Conservation (phyloP, 2,113 vertebrate species). For the Myotis lucifugus region DNA sequence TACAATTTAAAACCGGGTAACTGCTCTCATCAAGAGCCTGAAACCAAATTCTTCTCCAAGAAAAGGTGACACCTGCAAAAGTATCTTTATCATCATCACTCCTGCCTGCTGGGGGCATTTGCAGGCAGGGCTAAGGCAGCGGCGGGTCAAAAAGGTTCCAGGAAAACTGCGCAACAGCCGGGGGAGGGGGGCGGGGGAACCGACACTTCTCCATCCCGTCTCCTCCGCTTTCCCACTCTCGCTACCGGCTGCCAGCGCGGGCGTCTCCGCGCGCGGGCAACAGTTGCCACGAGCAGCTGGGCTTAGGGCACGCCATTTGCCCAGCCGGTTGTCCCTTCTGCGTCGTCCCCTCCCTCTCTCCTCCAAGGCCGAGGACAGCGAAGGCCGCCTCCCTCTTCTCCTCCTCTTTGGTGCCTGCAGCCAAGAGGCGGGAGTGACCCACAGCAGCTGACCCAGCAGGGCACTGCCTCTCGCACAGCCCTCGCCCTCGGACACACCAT, state of each 20-base stretch:
- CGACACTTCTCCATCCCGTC: neutral
- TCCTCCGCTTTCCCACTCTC: neutral
- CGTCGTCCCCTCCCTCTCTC: neutral
- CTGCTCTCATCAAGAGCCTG: neutral
- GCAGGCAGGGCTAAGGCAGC: neutral
- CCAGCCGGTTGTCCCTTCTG: neutral
- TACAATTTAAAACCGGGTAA: neutral
- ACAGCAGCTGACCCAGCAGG: slow-evolving; percentile 74
- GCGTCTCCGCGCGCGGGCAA: neutral
- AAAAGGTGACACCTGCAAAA: neutral
- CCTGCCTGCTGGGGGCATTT: neutral
- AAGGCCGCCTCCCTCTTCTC: slow-evolving; percentile 66
- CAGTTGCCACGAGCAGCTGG: neutral
- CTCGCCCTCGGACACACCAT: slow-evolving; percentile 72
- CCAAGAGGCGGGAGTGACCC: slow-evolving; percentile 80
- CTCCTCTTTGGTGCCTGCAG: slow-evolving; percentile 71
- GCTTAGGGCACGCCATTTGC: neutral
- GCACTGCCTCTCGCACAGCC: slow-evolving; percentile 71
- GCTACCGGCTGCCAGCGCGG: accelerated
- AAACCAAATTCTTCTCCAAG: neutral
- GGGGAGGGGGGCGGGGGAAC: neutral
- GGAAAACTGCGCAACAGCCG: slow-evolving; percentile 48
- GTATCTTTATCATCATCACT: neutral
- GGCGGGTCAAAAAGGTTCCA: neutral
- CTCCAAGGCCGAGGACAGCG: slow-evolving; percentile 5